Base-by-base conservation (phyloP, 2,797 vertebrate species). In the Spheniscus humboldti region DNA sequence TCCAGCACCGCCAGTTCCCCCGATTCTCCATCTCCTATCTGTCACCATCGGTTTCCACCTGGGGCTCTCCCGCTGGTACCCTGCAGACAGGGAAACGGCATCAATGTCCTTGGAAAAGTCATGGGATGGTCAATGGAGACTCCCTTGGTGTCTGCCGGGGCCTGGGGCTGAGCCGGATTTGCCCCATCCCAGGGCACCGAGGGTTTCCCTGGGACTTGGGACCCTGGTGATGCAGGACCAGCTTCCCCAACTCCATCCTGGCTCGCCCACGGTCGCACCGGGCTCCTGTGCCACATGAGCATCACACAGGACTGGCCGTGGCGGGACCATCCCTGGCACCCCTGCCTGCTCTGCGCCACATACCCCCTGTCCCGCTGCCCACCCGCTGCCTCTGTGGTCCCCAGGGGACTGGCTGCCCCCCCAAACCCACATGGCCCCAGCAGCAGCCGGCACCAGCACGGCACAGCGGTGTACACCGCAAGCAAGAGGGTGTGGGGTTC, bases 91-190 rank as follows among this genome's bases (percentile, higher is more conserved):
- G 39, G 74, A 81, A 81, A 76, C 3, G 9, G 23, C 72, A 85
- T 7, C 35, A 7, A 2, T 5, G 39, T 39, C 33, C 27, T 66
- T 2, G 3, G 67, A 48, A 76, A 83, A 72, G 43, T 41, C 1
- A 3, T 15, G n/a, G 63, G 52, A 39, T 24, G 39, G 41, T 23
- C 84, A 37, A 6, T 2, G 6, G 50, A 45, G 57, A 75, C 16
- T 5, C 0, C 0, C 41, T 35, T 3, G 3, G 28, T 11, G 56
- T 60, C 30, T 71, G 39, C 24, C 3, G 3, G 43, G 13, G 28
- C 37, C 48, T 4, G 6, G 45, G 27, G 39, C 60, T 52, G 47
- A 78, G 59, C 22, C 37, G 47, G 37, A 18, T 67, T 63, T 69
- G 50, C 31, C 67, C 47, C n/a, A 33, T 50, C 47, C 64, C 2